Conservation (phyloP, 2,113 vertebrate genomes). For the Menidia beryllina region DNA sequence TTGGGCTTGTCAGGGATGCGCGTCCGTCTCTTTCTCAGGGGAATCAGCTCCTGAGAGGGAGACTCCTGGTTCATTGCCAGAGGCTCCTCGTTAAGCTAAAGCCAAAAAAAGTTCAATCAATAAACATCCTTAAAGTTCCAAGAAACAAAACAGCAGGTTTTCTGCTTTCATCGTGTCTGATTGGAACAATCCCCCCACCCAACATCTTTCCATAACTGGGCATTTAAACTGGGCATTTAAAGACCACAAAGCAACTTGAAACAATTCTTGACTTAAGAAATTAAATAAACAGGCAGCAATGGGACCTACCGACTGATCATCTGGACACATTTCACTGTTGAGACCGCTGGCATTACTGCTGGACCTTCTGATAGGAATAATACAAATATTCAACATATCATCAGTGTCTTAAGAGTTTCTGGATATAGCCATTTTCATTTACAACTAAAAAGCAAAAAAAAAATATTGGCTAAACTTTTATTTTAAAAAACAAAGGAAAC, state of each 20-base stretch:
- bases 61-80: slow-evolving; percentile 80
- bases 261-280: neutral
- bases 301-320: slow-evolving; percentile 89
- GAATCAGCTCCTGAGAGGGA: slow-evolving; percentile 75
- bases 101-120: neutral
- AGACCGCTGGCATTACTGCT: slow-evolving; percentile 95
- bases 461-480: too few relatives aligned
- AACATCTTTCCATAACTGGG: neutral
- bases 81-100: slow-evolving; percentile 88
- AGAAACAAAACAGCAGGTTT: neutral
- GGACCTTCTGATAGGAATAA: slow-evolving; percentile 84
- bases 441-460: neutral
- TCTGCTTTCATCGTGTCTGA: neutral
- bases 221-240: neutral
- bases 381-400: neutral
- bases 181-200: neutral
- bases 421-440: neutral
- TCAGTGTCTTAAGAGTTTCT: neutral
- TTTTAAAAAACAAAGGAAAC: neutral
- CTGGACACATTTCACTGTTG: slow-evolving; percentile 93
- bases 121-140: neutral
- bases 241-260: neutral
- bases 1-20: slow-evolving; percentile 94
- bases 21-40: slow-evolving; percentile 87
- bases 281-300: neutral